A percentile compares a stretch with the other conserved stretches of the same genome.
These are phyloP conservation scores for Grus americana DNA, from an alignment of 2,113 vertebrate species.

Conservation along the genomic window DNA sequence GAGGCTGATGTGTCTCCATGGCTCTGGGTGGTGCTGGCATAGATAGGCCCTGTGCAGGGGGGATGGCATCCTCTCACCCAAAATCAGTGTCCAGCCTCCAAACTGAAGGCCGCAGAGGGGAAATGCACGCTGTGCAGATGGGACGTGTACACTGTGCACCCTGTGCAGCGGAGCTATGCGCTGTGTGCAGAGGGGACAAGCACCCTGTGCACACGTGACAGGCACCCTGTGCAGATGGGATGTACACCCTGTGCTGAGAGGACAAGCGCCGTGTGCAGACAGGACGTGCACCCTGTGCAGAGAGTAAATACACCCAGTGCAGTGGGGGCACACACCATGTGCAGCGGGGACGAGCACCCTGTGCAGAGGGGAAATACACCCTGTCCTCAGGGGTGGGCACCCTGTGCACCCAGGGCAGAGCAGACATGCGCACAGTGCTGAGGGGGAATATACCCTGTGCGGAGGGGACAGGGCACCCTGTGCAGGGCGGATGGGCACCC, in stretches of 20 bases:
- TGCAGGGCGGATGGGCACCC: not conserved
- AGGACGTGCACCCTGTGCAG: accelerated
- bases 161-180: too few species aligned
- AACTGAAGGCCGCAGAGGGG: not conserved
- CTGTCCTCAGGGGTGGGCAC: not conserved
- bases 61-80: too few species aligned
- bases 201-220: not conserved
- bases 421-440: too few species aligned
- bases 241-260: accelerated
- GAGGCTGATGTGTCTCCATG: accelerated
- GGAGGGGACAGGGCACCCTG: not conserved
- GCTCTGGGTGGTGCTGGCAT: not conserved
- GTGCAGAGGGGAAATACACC: not conserved
- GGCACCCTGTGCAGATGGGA: accelerated
- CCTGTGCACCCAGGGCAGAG: not conserved
- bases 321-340: not conserved
- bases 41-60: accelerated
- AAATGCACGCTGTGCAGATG: not conserved
- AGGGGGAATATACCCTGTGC: not conserved
- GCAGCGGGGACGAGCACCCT: not conserved
- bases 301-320: not conserved
- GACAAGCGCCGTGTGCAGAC: not conserved
- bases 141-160: too few species aligned
- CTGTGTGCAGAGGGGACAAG: not conserved
- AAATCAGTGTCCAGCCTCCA: too few species aligned